Evolutionary conservation across 2,113 vertebrate genomes (phyloP), one percentile per base, ranked within the genome.

Genomic region (Chinchilla lanigera): DNA sequence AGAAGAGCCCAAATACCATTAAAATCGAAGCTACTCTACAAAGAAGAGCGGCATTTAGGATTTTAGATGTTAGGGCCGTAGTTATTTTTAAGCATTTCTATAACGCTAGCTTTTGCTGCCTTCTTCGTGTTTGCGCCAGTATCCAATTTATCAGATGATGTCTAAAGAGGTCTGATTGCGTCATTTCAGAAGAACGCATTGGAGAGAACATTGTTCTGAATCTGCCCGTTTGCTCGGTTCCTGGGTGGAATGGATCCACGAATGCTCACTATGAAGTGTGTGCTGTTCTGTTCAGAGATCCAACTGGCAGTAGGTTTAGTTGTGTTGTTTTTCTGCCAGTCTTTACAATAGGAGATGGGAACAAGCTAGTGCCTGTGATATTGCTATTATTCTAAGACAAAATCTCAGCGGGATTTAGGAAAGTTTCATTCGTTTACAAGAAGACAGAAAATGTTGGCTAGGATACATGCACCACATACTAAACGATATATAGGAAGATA

Each of bases 1-100:
- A 82, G 92, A 96, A 90, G 38, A 93, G 14, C 63, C 11, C 77
- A 88, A 93, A 92, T 47, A 24, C 35, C 33, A 63, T 91, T 78
- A 52, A 90, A 86, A 77, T 58, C 41, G 35, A 90, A 82, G 47
- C 9, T 8, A 67, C 58, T 95, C 14, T 77, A 52, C 30, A 89
- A 77, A 89, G n/a, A 35, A 94, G 88, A 83, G n/a, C 7, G 4
- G 0, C 24, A 5, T 78, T 88, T 89, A 47, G 78, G 28, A 38
- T 85, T 60, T 44, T 65, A 71, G 52, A 44, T 63, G 6, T 41
- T 41, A 35, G 24, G 17, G 28, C 35, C 17, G 47, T 89, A 12
- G 61, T 83, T 28, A 28, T 84, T 82, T 14, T 44, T 81, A 94
- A 30, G 0, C 16, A 38, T 13, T 89, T 92, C 58, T 24, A 9